Percentiles rank a stretch among this genome's conserved stretches.
Evolutionary conservation across 2,797 vertebrate genomes (phyloP).

Genomic region (Oreonectes daqikongensis): DNA sequence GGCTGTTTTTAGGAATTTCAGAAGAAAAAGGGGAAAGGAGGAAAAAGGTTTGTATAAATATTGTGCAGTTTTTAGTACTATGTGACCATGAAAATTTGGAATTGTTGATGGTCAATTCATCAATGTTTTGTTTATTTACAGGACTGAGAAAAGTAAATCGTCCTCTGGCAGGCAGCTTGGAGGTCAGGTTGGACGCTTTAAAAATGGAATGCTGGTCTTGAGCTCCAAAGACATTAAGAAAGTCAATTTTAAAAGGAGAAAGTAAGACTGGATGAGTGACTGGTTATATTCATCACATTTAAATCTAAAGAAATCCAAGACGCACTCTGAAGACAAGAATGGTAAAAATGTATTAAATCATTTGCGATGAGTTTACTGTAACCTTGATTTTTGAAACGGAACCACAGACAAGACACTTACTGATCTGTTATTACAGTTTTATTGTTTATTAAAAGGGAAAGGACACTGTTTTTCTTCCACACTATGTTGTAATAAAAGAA

Average conservation of each 20-base stretch:
- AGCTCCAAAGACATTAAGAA: conserved; percentile 87
- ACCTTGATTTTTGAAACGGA: neutral
- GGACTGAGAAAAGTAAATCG: conserved; percentile 75
- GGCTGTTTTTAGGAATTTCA: neutral
- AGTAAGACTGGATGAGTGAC: conserved; percentile 51
- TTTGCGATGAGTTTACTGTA: neutral
- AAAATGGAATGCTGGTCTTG: conserved; percentile 88
- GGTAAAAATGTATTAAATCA: neutral
- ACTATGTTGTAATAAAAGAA: neutral
- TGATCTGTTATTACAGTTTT: neutral
- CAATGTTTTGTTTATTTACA: conserved; percentile 57
- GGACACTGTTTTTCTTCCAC: neutral
- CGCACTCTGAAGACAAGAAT: neutral
- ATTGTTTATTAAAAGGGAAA: conserved; percentile 5
- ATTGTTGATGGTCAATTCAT: neutral
- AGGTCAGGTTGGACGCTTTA: conserved; percentile 92
- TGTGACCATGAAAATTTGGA: neutral
- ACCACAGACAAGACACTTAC: neutral
- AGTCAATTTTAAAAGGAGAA: conserved; percentile 80
- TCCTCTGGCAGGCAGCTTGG: conserved; percentile 72
- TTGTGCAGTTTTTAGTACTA: neutral
- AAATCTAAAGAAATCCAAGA: neutral
- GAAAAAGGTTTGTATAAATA: neutral
- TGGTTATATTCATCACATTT: neutral
- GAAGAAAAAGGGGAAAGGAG: neutral